A percentile compares a stretch with the other conserved stretches of the same genome.
These are phyloP conservation scores for Hypsopygia costalis DNA, from an alignment of 2,888 invertebrate genomes.

Conservation along the genomic window DNA sequence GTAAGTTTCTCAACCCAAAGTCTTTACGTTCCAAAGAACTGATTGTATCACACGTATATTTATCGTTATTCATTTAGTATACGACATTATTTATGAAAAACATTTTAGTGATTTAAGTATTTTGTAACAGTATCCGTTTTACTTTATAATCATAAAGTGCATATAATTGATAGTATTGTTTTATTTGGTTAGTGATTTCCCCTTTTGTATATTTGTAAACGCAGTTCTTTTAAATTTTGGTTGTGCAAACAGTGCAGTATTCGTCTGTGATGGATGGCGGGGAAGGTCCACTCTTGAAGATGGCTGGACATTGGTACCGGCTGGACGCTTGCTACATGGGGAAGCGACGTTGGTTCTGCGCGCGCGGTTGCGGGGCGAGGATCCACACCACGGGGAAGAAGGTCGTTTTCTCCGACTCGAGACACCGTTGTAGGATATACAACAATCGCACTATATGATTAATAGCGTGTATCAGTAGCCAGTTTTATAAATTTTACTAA, in stretches of 20 bases:
- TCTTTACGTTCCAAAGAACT: constrained; percentile 3
- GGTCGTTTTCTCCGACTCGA: constrained; percentile 58
- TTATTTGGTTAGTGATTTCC: too few relatives aligned
- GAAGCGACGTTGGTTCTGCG: constrained; percentile 68
- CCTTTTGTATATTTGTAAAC: too few relatives aligned
- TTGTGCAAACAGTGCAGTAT: constrained; percentile 10
- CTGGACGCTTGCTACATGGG: constrained; percentile 52
- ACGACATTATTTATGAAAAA: not conserved
- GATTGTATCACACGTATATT: constrained; percentile 4
- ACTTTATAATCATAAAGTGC: constrained; percentile 19
- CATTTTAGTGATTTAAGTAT: constrained; percentile 2
- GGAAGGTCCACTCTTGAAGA: constrained; percentile 49
- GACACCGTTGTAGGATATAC: constrained; percentile 49
- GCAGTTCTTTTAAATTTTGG: not conserved
- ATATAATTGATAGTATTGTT: constrained; percentile 17
- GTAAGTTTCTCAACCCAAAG: constrained; percentile 5
- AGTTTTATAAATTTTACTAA: too few relatives aligned
- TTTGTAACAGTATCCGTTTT: constrained; percentile 13
- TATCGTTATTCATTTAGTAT: not conserved
- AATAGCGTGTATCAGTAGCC: too few relatives aligned
- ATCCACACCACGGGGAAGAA: constrained; percentile 63
- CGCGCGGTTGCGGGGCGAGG: constrained; percentile 62
- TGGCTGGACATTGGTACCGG: constrained; percentile 61
- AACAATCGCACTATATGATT: constrained; percentile 47
- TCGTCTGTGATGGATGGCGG: constrained; percentile 12